Conservation (phyloP, 2,888 invertebrate genomes). For the Antheraea assamensis region DNA sequence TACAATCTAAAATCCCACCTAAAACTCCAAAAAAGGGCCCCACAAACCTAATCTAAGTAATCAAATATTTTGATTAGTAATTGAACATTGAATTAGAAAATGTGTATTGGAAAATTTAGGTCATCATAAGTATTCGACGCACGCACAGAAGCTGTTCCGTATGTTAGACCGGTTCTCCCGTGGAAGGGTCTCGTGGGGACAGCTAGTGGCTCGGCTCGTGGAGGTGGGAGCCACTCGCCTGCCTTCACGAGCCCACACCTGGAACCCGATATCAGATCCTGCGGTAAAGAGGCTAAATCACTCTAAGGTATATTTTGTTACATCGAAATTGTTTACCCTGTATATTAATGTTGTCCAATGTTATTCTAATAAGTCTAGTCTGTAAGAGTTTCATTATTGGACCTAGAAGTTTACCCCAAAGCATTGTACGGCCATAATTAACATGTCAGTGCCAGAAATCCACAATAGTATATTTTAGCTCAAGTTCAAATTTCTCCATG, state of each 20-base stretch:
- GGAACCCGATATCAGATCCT: slow-evolving; percentile 44
- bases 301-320: slow-evolving; percentile 55
- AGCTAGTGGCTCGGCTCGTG: slow-evolving; percentile 59
- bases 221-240: slow-evolving; percentile 58
- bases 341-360: background rate
- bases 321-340: background rate
- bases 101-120: slow-evolving; percentile 42
- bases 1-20: too few species aligned
- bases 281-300: slow-evolving; percentile 50
- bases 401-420: too few species aligned
- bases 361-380: background rate
- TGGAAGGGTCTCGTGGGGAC: slow-evolving; percentile 70
- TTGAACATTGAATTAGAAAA: background rate
- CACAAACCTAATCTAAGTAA: too few species aligned
- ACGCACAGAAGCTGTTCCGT: slow-evolving; percentile 65
- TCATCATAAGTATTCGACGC: slow-evolving; percentile 61
- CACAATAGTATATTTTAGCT: too few species aligned
- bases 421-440: too few species aligned
- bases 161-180: slow-evolving; percentile 60
- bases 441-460: too few species aligned
- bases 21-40: too few species aligned
- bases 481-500: too few species aligned
- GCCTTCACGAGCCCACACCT: slow-evolving; percentile 54
- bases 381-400: too few species aligned
- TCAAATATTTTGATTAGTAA: background rate